These are phyloP conservation scores for Rousettus leschenaultii DNA, from an alignment of 2,113 vertebrate species.

Conservation along the genomic window DNA sequence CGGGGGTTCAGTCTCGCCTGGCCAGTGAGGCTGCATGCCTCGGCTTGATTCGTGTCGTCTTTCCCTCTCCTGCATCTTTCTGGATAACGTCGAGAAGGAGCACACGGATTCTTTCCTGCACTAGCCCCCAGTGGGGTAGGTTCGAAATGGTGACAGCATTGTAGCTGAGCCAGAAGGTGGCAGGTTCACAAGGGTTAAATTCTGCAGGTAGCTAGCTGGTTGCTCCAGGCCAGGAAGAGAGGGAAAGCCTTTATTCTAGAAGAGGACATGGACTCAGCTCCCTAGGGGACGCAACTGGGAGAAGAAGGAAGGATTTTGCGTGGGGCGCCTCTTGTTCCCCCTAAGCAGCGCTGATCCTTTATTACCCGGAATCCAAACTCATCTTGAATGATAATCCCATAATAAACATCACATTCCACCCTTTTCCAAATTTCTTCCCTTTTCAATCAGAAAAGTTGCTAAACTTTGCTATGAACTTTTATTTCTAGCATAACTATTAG, in stretches of 20 bases:
- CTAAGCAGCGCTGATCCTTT: not conserved
- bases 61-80: not conserved
- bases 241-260: not conserved
- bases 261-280: not conserved
- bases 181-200: not conserved
- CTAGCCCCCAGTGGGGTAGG: not conserved
- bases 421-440: not conserved
- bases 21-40: not conserved
- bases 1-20: not conserved
- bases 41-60: not conserved
- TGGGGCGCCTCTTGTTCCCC: not conserved
- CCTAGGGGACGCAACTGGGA: not conserved
- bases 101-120: not conserved
- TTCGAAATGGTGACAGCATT: not conserved
- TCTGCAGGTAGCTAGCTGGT: not conserved
- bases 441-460: not conserved
- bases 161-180: not conserved
- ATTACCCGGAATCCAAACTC: not conserved
- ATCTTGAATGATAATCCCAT: not conserved
- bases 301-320: not conserved
- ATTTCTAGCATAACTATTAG: not conserved
- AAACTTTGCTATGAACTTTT: not conserved
- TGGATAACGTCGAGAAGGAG: not conserved
- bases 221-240: not conserved
- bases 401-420: not conserved